These are phyloP conservation scores for Cyprinodon brontotheroides DNA, from an alignment of 2,113 vertebrate species.

Conservation along the genomic window DNA sequence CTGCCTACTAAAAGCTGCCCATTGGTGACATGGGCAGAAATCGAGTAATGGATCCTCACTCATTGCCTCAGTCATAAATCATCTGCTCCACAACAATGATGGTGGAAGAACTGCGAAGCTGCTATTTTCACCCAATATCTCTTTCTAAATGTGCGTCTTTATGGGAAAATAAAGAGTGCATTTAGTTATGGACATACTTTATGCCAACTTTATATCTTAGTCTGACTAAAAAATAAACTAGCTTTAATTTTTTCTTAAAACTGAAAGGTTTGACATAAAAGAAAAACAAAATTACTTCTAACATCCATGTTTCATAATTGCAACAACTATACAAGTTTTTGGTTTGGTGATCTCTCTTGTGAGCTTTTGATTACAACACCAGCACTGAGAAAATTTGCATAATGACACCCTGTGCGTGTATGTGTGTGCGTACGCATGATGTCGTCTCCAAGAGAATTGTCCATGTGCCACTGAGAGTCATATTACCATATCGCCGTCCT, in stretches of 20 bases:
- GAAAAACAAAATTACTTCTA: not conserved
- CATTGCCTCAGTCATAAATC: constrained; percentile 39
- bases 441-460: constrained; percentile 31
- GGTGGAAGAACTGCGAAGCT: constrained; percentile 11
- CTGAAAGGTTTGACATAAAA: not conserved
- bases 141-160: constrained; percentile 11
- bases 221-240: not conserved
- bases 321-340: not conserved
- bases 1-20: constrained; percentile 45
- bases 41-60: constrained; percentile 44
- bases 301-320: constrained; percentile 5
- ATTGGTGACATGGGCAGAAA: constrained; percentile 51
- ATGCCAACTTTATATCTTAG: not conserved
- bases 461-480: constrained; percentile 38
- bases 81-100: constrained; percentile 17
- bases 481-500: constrained; percentile 65
- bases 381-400: constrained; percentile 24
- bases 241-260: not conserved
- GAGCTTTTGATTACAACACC: constrained; percentile 6
- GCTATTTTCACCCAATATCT: not conserved
- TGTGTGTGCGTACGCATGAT: constrained; percentile 10
- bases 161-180: constrained; percentile 38
- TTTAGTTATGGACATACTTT: not conserved
- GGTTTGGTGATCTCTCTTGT: constrained; percentile 5
- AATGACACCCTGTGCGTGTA: constrained; percentile 7